Conservation (phyloP, 2,888 invertebrate species). For the Anagyrus pseudococci region DNA sequence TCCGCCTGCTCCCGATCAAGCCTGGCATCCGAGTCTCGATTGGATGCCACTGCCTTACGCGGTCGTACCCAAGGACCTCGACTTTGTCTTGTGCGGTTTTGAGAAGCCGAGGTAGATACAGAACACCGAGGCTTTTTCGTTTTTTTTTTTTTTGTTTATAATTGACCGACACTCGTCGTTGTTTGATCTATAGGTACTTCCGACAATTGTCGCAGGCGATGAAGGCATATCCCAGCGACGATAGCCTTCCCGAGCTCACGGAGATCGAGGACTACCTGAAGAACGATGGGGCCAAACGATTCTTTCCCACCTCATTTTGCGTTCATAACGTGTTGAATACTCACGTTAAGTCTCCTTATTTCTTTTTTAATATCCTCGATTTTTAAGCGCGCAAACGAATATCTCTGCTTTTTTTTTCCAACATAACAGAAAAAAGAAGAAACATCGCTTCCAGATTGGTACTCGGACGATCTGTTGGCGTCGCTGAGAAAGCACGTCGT, state of each 20-base stretch:
- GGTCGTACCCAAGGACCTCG: background rate
- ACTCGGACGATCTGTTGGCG: constrained; percentile 38
- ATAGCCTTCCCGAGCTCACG: too few relatives aligned
- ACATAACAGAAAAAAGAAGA: constrained; percentile 40
- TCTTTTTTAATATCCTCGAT: too few relatives aligned
- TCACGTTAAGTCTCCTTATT: constrained; percentile 14
- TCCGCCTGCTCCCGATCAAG: constrained; percentile 65
- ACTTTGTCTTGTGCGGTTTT: background rate
- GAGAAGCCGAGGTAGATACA: constrained; percentile 1
- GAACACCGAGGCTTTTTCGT: background rate
- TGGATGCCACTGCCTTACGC: constrained; percentile 69
- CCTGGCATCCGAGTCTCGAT: constrained; percentile 65
- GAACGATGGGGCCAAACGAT: background rate
- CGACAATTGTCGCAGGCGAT: background rate
- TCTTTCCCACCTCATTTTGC: background rate
- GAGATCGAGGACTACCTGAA: constrained; percentile 1
- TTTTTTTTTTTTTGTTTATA: constrained; percentile 1
- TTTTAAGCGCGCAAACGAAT: too few relatives aligned
- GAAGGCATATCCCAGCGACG: constrained; percentile 3
- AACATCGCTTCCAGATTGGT: constrained; percentile 43
- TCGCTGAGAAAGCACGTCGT: constrained; percentile 26
- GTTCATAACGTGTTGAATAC: constrained; percentile 7
- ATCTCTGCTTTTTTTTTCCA: too few relatives aligned
- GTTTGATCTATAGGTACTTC: background rate
- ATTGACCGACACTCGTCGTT: background rate